Conservation (phyloP, 2,113 vertebrate genomes). For the Triplophysa siluroides region DNA sequence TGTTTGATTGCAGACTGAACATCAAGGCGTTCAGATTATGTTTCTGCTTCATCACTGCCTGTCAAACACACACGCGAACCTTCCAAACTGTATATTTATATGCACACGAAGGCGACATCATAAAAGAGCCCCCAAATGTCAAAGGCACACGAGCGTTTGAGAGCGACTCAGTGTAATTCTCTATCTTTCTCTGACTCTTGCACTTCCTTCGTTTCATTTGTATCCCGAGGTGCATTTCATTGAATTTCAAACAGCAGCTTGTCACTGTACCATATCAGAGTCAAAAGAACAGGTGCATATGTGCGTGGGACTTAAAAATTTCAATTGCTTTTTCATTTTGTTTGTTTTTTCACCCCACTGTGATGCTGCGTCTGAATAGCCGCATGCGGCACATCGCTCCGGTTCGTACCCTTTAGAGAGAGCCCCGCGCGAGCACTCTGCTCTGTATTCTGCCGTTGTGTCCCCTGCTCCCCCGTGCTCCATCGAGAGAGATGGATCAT, state of each 20-base stretch:
- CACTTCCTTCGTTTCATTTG: constrained; percentile 21
- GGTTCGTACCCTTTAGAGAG: constrained; percentile 30
- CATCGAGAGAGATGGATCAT: constrained; percentile 40
- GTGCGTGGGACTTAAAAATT: constrained; percentile 17
- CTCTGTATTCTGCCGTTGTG: constrained; percentile 32
- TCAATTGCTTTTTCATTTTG: constrained; percentile 36
- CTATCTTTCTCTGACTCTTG: not conserved
- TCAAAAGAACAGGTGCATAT: constrained; percentile 36
- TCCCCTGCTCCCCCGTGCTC: constrained; percentile 30
- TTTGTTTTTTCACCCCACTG: constrained; percentile 39
- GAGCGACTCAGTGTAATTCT: constrained; percentile 1
- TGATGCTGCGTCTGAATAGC: constrained; percentile 39
- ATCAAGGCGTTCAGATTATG: constrained; percentile 41
- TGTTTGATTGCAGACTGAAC: constrained; percentile 19
- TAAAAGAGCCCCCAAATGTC: constrained; percentile 5
- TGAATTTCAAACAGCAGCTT: constrained; percentile 44
- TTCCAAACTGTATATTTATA: not conserved
- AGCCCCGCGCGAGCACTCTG: not conserved
- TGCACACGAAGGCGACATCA: not conserved
- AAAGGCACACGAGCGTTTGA: constrained; percentile 12
- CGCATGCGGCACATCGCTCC: constrained; percentile 28
- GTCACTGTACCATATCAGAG: constrained; percentile 35
- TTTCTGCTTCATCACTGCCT: constrained; percentile 22
- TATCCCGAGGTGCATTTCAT: constrained; percentile 32
- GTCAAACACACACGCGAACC: constrained; percentile 1